Evolutionary conservation across 2,888 invertebrate species (phyloP).

Genomic region (Lithophane semibrunnea): DNA sequence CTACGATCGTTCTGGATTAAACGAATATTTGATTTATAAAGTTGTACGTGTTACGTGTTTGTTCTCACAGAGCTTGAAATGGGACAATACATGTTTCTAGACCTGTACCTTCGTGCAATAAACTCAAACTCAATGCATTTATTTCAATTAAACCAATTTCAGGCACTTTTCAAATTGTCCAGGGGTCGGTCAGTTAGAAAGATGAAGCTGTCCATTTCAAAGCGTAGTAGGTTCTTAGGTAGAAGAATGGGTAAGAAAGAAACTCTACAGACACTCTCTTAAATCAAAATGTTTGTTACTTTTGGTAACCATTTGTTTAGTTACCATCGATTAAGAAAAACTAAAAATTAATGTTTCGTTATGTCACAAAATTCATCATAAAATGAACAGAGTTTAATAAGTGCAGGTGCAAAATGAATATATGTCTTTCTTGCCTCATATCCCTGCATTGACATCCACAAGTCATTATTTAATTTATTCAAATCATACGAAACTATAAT

Average conservation of each 20-base stretch:
- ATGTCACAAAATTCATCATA: not conserved
- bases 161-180: not conserved
- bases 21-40: conserved; percentile 37
- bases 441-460: not conserved
- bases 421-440: too few relatives aligned
- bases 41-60: not conserved
- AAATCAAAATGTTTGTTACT: not conserved
- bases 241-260: not conserved
- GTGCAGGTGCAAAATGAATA: not conserved
- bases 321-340: not conserved
- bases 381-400: not conserved
- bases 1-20: conserved; percentile 26
- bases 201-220: not conserved
- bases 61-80: not conserved
- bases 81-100: not conserved
- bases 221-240: not conserved
- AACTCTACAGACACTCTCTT: not conserved
- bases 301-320: too few relatives aligned
- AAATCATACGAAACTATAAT: not conserved
- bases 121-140: not conserved
- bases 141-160: not conserved
- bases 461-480: not conserved
- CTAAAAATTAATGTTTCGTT: not conserved
- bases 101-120: not conserved
- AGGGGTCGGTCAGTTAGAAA: not conserved